A percentile compares a stretch with the other conserved stretches of the same genome.
These are phyloP conservation scores for Marasmarcha lunaedactyla DNA, from an alignment of 2,888 invertebrate species.

Conservation along the genomic window DNA sequence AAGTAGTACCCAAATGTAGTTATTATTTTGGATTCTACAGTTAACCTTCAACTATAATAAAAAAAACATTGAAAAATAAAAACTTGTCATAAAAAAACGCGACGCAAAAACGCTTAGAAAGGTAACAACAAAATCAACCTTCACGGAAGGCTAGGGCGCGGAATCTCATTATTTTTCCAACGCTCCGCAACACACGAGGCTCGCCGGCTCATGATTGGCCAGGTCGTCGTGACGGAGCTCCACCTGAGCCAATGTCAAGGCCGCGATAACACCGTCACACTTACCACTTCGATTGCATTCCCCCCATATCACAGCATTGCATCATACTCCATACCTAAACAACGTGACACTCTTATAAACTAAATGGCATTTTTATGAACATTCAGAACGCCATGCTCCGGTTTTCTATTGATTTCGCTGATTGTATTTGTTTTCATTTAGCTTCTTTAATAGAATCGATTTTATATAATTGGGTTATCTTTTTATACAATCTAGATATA, in stretches of 20 bases:
- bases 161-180: not conserved
- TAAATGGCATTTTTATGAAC: not conserved
- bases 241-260: conserved; percentile 59
- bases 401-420: not conserved
- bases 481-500: too few species aligned
- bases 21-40: too few species aligned
- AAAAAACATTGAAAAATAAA: too few species aligned
- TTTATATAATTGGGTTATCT: too few species aligned
- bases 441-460: too few species aligned
- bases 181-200: not conserved
- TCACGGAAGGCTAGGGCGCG: too few species aligned
- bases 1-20: too few species aligned
- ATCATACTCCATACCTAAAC: too few species aligned
- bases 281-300: conserved; percentile 55
- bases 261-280: conserved; percentile 55
- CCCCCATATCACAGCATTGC: conserved; percentile 45
- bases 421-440: not conserved
- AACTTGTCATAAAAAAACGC: too few species aligned
- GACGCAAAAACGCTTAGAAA: too few species aligned
- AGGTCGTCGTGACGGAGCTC: conserved; percentile 4
- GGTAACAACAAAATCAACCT: too few species aligned
- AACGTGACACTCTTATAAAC: conserved; percentile 36
- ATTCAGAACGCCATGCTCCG: not conserved
- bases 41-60: too few species aligned
- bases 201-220: not conserved